A percentile compares a stretch with the other conserved stretches of the same genome.
Evolutionary conservation across 1,140 invertebrate species (phyloP).

Genomic region (Drosophila paulistorum): DNA sequence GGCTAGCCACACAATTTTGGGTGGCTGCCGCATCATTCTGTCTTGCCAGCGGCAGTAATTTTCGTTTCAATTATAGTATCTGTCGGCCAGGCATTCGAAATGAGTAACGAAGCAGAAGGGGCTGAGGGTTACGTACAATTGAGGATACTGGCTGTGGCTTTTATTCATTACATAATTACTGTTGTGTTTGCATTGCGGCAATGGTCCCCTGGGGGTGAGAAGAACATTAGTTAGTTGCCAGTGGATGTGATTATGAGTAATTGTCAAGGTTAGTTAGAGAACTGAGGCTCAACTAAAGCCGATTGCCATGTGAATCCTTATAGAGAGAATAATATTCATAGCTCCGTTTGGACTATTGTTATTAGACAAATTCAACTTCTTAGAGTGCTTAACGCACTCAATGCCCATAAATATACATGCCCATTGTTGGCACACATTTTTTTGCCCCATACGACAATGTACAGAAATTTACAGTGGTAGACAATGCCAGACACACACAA

Average conservation of each 20-base stretch:
- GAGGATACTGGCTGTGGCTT: slow-evolving; percentile 60
- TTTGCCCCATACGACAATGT: neutral
- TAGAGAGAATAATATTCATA: neutral
- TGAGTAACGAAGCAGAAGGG: neutral
- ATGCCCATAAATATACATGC: slow-evolving; percentile 43
- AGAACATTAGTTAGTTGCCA: slow-evolving; percentile 20
- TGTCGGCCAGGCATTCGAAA: slow-evolving; percentile 48
- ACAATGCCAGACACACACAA: neutral
- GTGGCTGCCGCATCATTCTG: slow-evolving; percentile 19
- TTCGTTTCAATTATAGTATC: slow-evolving; percentile 73
- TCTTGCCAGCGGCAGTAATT: slow-evolving; percentile 55
- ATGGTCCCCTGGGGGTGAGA: slow-evolving; percentile 39
- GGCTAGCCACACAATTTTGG: slow-evolving; percentile 11
- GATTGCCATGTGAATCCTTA: neutral
- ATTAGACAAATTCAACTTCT: slow-evolving; percentile 4
- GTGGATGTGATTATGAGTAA: slow-evolving; percentile 66
- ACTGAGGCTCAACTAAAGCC: neutral
- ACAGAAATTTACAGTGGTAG: slow-evolving; percentile 14
- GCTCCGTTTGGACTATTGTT: neutral
- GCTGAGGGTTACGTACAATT: slow-evolving; percentile 10
- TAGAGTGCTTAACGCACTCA: slow-evolving; percentile 3
- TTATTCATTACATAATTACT: slow-evolving; percentile 79
- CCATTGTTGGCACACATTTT: slow-evolving; percentile 33
- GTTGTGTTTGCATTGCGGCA: slow-evolving; percentile 72
- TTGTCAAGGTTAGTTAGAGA: slow-evolving; percentile 53